These are phyloP conservation scores for Hippotragus niger DNA, from an alignment of 2,113 vertebrate species.

Conservation along the genomic window DNA sequence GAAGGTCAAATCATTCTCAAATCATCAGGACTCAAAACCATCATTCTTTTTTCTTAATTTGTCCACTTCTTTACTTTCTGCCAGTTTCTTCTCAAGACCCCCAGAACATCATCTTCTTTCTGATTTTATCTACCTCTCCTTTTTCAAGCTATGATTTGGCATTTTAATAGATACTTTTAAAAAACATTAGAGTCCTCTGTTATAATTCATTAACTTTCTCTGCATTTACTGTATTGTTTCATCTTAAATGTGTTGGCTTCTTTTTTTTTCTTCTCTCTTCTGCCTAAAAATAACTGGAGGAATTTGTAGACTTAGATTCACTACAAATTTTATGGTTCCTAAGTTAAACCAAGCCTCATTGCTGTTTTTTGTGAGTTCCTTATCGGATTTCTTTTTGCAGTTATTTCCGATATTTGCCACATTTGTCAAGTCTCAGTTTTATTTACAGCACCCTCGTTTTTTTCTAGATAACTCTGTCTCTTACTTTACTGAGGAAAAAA, in stretches of 20 bases:
- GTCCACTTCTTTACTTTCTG: neutral
- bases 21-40: neutral
- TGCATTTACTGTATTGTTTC: neutral
- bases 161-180: neutral
- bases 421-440: constrained; percentile 9
- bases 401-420: neutral
- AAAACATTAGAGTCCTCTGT: neutral
- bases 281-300: neutral
- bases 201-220: neutral
- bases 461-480: neutral
- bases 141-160: neutral
- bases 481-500: neutral
- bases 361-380: neutral
- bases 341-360: neutral
- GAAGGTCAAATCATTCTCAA: neutral
- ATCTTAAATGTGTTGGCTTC: neutral
- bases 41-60: neutral
- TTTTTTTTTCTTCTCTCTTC: neutral
- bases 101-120: neutral
- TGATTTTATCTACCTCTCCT: neutral
- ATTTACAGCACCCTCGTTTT: neutral
- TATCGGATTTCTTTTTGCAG: neutral
- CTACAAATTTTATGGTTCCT: neutral
- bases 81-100: neutral
- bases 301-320: neutral